Conservation (phyloP, 2,797 vertebrate genomes). For the Sylvilagus floridanus region DNA sequence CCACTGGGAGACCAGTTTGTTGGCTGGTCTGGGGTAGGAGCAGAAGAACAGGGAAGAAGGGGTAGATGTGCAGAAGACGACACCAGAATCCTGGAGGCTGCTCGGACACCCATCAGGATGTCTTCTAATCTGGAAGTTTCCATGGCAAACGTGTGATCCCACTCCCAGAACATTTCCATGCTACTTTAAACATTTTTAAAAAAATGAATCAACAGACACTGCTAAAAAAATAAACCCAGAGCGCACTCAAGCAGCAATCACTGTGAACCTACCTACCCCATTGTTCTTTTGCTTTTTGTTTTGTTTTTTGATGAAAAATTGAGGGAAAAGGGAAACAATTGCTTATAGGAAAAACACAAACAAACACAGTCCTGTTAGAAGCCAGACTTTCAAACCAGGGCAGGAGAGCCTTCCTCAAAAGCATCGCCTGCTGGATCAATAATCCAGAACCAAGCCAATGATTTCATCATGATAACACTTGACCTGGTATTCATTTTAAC, state of each 20-base stretch:
- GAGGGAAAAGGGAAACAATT: slow-evolving; percentile 64
- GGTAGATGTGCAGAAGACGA: not conserved
- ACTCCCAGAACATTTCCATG: not conserved
- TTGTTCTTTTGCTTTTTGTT: slow-evolving; percentile 48
- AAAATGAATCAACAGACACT: slow-evolving; percentile 65
- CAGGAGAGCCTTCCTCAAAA: slow-evolving; percentile 44
- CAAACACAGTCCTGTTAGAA: slow-evolving; percentile 56
- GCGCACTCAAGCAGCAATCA: slow-evolving; percentile 55
- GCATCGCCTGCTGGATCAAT: slow-evolving; percentile 64
- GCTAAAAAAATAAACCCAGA: slow-evolving; percentile 66
- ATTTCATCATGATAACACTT: slow-evolving; percentile 63
- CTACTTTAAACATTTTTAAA: slow-evolving; percentile 73
- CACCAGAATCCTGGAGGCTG: not conserved
- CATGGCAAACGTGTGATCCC: not conserved
- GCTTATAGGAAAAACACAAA: slow-evolving; percentile 64
- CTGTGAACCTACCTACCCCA: not conserved
- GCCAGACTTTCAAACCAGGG: not conserved
- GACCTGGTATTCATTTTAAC: slow-evolving; percentile 69
- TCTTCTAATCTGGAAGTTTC: slow-evolving; percentile 54
- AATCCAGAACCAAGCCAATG: slow-evolving; percentile 52
- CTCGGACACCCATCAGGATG: not conserved
- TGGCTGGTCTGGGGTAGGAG: not conserved
- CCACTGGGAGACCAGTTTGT: slow-evolving; percentile 14
- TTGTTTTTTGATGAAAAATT: slow-evolving; percentile 52
- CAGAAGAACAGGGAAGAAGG: not conserved